phyloP scores from a whole-genome alignment of 2,113 vertebrate genomes.

The Leptocoma aspasia region DNA sequence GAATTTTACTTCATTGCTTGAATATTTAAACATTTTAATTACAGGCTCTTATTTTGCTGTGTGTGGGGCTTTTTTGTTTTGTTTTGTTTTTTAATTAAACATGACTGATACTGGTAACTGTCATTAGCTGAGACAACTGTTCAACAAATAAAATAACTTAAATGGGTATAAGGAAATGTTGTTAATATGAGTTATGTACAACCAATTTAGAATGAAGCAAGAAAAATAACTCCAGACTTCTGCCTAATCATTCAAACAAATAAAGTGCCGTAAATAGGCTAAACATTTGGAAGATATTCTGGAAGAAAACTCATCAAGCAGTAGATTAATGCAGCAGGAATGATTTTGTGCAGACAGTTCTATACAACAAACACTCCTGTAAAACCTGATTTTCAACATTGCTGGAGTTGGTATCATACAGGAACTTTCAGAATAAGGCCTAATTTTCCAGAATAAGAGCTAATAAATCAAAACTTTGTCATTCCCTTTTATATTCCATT shows the following conservation, averaged over 20 bases:
- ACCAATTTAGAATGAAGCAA: neutral
- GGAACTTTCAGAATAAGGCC: neutral
- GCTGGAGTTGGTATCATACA: neutral
- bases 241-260: neutral
- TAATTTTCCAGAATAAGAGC: neutral
- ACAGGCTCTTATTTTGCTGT: neutral
- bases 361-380: neutral
- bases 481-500: fast-evolving
- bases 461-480: neutral
- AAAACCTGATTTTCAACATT: neutral
- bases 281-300: neutral
- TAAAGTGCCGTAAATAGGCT: neutral
- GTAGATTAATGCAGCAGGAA: neutral
- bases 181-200: neutral
- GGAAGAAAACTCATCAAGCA: neutral
- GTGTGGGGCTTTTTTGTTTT: fast-evolving
- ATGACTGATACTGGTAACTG: neutral
- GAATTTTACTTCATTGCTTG: neutral
- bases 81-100: neutral
- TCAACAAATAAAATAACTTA: neutral
- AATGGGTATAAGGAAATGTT: neutral
- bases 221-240: neutral
- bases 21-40: neutral
- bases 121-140: neutral
- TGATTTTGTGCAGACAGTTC: neutral